Percentiles rank a stretch among this genome's conserved stretches.
These are phyloP conservation scores for Hiodon tergisus DNA, from an alignment of 2,113 vertebrate species.

Conservation along the genomic window DNA sequence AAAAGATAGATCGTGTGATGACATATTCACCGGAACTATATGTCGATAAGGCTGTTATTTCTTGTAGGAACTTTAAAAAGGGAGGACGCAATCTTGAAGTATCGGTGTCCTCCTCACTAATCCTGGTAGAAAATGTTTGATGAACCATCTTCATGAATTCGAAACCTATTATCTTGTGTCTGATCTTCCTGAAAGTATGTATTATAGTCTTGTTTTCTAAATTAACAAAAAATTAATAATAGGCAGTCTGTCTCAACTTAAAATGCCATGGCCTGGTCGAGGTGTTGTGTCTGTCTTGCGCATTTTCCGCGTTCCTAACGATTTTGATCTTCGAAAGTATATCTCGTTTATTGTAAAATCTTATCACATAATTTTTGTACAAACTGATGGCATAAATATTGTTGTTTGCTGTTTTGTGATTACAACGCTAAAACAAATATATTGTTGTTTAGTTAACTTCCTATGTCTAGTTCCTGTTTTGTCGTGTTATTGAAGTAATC, in stretches of 20 bases:
- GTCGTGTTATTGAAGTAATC: no score
- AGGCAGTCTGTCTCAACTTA: not conserved
- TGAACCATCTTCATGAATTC: not conserved
- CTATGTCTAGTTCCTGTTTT: no score
- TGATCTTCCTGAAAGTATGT: constrained; percentile 3
- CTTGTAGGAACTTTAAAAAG: constrained; percentile 28
- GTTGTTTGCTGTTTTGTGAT: no score
- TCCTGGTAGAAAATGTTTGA: not conserved
- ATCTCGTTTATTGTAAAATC: not conserved
- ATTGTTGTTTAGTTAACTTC: no score
- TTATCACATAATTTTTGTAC: not conserved
- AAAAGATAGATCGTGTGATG: not conserved
- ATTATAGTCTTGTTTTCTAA: not conserved
- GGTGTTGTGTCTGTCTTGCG: not conserved
- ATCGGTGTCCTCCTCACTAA: constrained; percentile 26
- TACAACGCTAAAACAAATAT: no score
- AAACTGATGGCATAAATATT: no score
- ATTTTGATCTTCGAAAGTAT: not conserved
- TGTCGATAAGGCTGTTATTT: not conserved
- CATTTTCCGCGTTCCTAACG: not conserved
- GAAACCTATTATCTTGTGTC: not conserved
- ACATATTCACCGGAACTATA: constrained; percentile 27
- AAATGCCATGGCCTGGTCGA: constrained; percentile 9
- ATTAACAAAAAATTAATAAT: not conserved
- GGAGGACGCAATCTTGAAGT: constrained; percentile 34